Evolutionary conservation across 2,888 invertebrate genomes (phyloP).

Genomic region (Aricia artaxerxes): DNA sequence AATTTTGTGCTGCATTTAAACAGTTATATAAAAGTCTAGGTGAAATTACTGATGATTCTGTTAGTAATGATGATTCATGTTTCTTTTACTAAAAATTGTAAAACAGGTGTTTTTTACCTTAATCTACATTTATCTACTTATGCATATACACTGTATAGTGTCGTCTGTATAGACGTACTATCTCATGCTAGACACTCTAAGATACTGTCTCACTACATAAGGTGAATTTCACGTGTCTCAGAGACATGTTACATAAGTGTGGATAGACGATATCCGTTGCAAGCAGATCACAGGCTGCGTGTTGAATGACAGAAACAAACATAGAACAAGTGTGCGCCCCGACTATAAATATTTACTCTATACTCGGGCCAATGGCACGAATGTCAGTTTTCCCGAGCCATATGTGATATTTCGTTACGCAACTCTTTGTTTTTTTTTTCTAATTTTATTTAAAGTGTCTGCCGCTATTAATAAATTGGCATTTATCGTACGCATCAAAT

Average conservation of each 20-base stretch:
- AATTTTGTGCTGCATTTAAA: too few relatives aligned
- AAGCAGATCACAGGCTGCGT: conserved; percentile 37
- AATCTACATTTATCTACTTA: too few relatives aligned
- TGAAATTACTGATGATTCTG: too few relatives aligned
- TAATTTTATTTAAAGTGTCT: not conserved
- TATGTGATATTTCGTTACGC: conserved; percentile 41
- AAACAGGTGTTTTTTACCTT: too few relatives aligned
- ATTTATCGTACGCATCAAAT: too few relatives aligned
- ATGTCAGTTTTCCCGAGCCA: conserved; percentile 76
- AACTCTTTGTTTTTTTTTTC: conserved; percentile 21
- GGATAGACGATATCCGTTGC: conserved; percentile 24
- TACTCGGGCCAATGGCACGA: conserved; percentile 77
- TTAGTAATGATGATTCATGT: too few relatives aligned
- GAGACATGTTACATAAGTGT: conserved; percentile 29
- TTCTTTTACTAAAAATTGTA: too few relatives aligned
- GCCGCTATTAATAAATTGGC: not conserved
- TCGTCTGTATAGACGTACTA: too few relatives aligned
- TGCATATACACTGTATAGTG: too few relatives aligned
- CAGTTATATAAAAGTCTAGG: too few relatives aligned
- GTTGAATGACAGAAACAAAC: conserved; percentile 79
- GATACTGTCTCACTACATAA: not conserved
- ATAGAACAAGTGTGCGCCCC: conserved; percentile 70
- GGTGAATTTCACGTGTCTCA: not conserved
- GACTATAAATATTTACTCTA: conserved; percentile 80
- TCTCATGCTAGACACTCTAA: too few relatives aligned